Evolutionary conservation across 2,113 vertebrate genomes (phyloP), one percentile per base, ranked within the genome.

Genomic region (Plectropomus leopardus): DNA sequence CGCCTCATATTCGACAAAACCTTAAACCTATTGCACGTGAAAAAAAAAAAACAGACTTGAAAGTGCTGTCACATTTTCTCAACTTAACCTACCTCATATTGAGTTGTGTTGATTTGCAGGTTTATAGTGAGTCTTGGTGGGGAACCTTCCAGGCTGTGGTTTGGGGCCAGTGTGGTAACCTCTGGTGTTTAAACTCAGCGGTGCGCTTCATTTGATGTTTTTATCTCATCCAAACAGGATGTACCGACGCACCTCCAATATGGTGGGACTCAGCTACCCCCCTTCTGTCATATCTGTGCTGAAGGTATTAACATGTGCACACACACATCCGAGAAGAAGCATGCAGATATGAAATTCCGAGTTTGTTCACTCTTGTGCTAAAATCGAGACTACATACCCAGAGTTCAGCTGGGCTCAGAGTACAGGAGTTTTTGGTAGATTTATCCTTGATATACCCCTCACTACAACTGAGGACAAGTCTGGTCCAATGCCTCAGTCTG

Each of bases 201-300:
- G 68, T 63, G 54, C 34, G 34, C 53, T 77, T 82, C 64, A 86
- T 84, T 86, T 93, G 79, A 92, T 91, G 85, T 92, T 78, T 90
- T 94, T 95, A 82, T 96, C 92, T 95, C 40, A 24, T 92, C 91
- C 90, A 53, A 79, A 84, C 94, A 99, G 98, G 94, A 99, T 99
- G 98, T 99, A 99, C 89, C 95, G 98, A 58, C 93, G 98, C 47
- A 99, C 98, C 78, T 99, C 98, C 84, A 99, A 98, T 92, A 98
- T 99, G 98, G 97, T 99, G 71, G 98, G 98, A 85, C 95, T 99
- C 87, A 98, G 97, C 93, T 99, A 99, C 89, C 98, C 98, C 10
- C 86, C 97, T 45, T 94, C 96, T 84, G 98, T 99, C 86, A 98
- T 99, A 90, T 96, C 95, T 88, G 97, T 96, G 75, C 93, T 99